Evolutionary conservation across 2,113 vertebrate genomes (phyloP).

Genomic region (Bubo scandiacus): DNA sequence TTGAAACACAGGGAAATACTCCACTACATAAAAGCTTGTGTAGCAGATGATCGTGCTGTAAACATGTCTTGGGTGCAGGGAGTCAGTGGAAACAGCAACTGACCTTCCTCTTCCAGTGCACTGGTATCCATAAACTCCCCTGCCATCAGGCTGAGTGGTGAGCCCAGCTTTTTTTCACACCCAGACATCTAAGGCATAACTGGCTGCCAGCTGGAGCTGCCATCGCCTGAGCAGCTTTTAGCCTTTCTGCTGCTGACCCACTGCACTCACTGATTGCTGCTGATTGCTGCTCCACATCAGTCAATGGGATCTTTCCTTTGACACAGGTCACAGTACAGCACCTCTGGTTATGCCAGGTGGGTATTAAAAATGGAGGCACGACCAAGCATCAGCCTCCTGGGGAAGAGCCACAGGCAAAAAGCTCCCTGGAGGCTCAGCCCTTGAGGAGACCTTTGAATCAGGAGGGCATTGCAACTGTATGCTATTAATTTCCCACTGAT

Average conservation of each 20-base stretch:
- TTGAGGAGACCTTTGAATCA: background rate
- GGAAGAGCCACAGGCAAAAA: background rate
- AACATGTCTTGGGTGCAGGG: background rate
- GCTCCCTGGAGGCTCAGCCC: background rate
- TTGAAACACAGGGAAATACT: background rate
- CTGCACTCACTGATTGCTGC: background rate
- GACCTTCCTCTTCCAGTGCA: background rate
- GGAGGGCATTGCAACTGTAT: background rate
- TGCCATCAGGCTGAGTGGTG: background rate
- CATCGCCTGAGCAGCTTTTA: background rate
- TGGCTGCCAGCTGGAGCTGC: background rate
- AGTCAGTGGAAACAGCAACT: background rate
- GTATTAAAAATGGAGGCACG: background rate
- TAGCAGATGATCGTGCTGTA: fast-evolving
- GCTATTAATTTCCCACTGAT: background rate
- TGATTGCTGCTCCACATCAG: background rate
- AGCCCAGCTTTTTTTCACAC: background rate
- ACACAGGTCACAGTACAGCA: background rate
- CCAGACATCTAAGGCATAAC: background rate
- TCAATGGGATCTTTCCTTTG: background rate
- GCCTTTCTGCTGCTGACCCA: background rate
- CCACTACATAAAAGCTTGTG: fast-evolving
- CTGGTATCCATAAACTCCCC: background rate
- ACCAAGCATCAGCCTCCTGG: background rate
- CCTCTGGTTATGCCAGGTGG: background rate